phyloP scores from a whole-genome alignment of 2,113 vertebrate species.

The Phaethon lepturus region DNA sequence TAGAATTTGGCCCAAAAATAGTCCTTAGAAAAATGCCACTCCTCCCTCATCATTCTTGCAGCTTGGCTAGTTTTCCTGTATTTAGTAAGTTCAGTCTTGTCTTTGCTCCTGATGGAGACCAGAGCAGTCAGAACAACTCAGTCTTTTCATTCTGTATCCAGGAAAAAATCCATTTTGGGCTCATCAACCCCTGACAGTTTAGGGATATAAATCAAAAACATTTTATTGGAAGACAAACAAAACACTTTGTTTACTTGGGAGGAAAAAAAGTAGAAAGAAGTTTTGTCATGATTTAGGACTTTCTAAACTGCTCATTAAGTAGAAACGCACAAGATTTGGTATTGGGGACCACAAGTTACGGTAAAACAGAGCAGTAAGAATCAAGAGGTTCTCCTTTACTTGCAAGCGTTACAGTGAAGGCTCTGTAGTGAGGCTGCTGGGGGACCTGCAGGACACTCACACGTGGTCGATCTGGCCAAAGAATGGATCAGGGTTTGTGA shows the following conservation, averaged over 20 bases:
- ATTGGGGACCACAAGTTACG: fast-evolving
- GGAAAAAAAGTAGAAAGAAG: background rate
- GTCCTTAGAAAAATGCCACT: background rate
- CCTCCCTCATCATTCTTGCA: background rate
- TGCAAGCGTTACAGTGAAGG: background rate
- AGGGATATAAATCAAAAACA: background rate
- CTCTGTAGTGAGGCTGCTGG: background rate
- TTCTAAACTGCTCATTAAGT: background rate
- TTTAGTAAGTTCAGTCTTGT: background rate
- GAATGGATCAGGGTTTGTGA: background rate
- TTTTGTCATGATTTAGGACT: background rate
- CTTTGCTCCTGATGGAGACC: background rate
- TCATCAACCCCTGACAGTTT: background rate
- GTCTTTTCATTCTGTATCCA: background rate
- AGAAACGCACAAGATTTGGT: background rate
- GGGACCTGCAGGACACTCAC: background rate
- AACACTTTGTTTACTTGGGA: background rate
- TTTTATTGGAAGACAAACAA: background rate
- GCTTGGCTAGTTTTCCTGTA: background rate
- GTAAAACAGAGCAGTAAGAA: background rate
- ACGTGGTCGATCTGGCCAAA: background rate
- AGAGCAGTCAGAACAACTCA: background rate
- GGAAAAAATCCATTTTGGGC: background rate
- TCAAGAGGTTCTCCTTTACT: background rate
- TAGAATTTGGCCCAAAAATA: background rate